Base-by-base conservation (phyloP, 2,888 invertebrate genomes). In the Baccha elongata region DNA sequence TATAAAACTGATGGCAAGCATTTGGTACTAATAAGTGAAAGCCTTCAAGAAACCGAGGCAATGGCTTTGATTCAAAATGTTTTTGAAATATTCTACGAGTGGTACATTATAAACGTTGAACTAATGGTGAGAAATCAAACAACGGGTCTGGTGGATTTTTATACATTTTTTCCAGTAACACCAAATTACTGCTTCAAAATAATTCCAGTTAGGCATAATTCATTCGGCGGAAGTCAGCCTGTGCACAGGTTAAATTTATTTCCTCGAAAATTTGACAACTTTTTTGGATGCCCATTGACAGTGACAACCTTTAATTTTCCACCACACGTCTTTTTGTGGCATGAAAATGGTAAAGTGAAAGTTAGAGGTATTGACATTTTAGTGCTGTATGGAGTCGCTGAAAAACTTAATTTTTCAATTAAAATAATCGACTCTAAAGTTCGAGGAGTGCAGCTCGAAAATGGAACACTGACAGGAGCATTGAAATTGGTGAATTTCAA, bases 381-480 rank as follows among this genome's bases (percentile, higher is more conserved):
- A 35, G 23, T 80, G 0, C n/a, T 80, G 0, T 32, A 42, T 11
- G 80, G 19, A 21, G 15, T 80, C 11, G 74, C 80, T 8, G 50
- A 64, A 6, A 65, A 74, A 2, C 55, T 80, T 0, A 74, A 80
- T 21, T 80, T 80, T 13, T 37, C 64, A 2, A 44, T 74, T 10
- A 23, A 6, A 1, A 15, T 55, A 3, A 42, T 65, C 3, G 64
- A 74, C 10, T 3, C 69, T 1, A 8, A 13, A 13, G 17, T 52
- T 15, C 64, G 89, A 2, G 89, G 90, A 2, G 17, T 75, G 4
- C 62, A 85, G 1, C 68, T 78, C 5, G 60, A 83, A n/a, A 89
- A 90, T 85, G 90, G 89, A 15, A 87, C 88, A 5, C 42, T 86
- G 2, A 88, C 90, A 7, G 89, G 90, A 2, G 87, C 88, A 1